Percentiles rank a stretch among this genome's conserved stretches.
phyloP scores from a whole-genome alignment of 2,888 invertebrate genomes.

The Cantharis rufa region DNA sequence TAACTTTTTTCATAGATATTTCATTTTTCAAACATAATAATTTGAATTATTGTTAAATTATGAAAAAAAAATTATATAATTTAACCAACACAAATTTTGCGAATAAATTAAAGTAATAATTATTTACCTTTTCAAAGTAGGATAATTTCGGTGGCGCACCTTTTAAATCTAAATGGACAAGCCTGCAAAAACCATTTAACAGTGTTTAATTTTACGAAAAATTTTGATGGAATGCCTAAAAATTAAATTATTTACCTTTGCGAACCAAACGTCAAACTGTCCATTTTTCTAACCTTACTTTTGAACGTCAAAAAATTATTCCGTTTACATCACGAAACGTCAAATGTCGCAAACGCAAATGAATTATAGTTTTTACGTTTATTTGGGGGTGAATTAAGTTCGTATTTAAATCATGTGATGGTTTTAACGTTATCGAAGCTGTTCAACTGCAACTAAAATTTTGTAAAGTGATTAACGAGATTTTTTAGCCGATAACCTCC shows the following conservation, averaged over 20 bases:
- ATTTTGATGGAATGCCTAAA: slow-evolving; percentile 8
- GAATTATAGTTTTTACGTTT: background rate
- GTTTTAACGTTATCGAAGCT: background rate
- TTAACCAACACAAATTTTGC: background rate
- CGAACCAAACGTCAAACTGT: slow-evolving; percentile 56
- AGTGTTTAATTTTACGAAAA: slow-evolving; percentile 11
- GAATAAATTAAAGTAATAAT: background rate
- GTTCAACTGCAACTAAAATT: background rate
- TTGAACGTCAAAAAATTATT: slow-evolving; percentile 6
- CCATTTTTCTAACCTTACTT: slow-evolving; percentile 45
- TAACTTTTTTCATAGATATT: too few species aligned
- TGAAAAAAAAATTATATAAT: background rate
- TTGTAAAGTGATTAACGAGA: background rate
- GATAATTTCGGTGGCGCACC: slow-evolving; percentile 70
- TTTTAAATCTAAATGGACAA: slow-evolving; percentile 77
- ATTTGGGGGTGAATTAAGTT: background rate
- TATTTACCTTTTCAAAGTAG: slow-evolving; percentile 61
- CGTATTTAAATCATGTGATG: background rate
- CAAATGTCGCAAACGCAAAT: background rate
- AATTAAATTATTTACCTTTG: slow-evolving; percentile 53
- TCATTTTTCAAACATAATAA: background rate
- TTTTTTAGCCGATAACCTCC: background rate
- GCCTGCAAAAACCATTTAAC: slow-evolving; percentile 35
- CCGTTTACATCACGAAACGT: background rate
- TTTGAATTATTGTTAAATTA: background rate